Base-by-base conservation (phyloP, 2,888 invertebrate genomes). In the Perithous albicinctus region DNA sequence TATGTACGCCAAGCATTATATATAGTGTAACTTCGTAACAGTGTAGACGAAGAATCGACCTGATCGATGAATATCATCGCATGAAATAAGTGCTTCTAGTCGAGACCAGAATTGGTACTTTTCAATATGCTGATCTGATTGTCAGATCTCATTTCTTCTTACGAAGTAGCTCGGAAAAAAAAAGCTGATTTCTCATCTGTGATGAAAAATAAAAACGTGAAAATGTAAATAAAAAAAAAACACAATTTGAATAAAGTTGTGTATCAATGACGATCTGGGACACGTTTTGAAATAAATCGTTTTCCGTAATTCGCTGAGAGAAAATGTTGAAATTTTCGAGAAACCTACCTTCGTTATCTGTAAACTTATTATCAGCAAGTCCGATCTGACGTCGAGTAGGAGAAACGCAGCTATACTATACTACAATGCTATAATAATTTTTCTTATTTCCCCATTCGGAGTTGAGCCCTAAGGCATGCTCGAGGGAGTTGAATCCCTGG, bases 11-110 rank as follows among this genome's bases (percentile, higher is more conserved):
- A 12, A 2, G 18, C 1, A 20, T 32, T 61, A 48, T 61, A 43
- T 43, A 56, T 41, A 18, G 1, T 23, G 8, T 10, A 48, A 26
- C n/a, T 4, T 46, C 20, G 66, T 23, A n/a, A 18, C 38, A 26
- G 15, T 35, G 61, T 51, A 63, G n/a, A 35, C 48, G 64, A 64
- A 74, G 64, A 63, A 74, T 63, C 67, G 61, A 77, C 29, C 48
- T 43, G 77, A 77, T 77, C 77, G 51, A 63, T 61, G 67, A 23
- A 48, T 54, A 66, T 46, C 38, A 61, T n/a, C 66, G 38, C 38
- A 26, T 15, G 20, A 15, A 35, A 38, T 77, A 78, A 70, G 77
- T 70, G 61, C 38, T 61, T n/a, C 63, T 20, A 54, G 63, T 26
- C 35, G 32, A 12, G 54, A 29, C 41, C 51, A 29, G 54, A 64